These are phyloP conservation scores for Danionella dracula DNA, from an alignment of 2,797 vertebrate species.

Conservation along the genomic window DNA sequence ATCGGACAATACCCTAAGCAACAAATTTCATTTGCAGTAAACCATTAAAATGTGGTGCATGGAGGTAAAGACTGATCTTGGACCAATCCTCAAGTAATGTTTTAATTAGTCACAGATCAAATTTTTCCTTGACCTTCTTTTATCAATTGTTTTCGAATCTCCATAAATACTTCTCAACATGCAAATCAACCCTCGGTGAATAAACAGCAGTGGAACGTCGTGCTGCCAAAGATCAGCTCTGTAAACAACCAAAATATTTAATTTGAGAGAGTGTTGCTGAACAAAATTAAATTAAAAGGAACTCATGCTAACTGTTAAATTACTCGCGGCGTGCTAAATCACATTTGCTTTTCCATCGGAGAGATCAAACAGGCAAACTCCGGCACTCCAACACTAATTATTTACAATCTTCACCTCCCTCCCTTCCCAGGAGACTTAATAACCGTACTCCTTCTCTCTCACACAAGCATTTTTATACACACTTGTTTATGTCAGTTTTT, in stretches of 20 bases:
- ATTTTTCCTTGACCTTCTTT: constrained; percentile 17
- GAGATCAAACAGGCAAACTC: constrained; percentile 71
- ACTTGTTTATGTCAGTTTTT: constrained; percentile 50
- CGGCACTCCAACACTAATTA: constrained; percentile 72
- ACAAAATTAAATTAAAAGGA: constrained; percentile 76
- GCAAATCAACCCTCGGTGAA: constrained; percentile 68
- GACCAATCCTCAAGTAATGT: constrained; percentile 3
- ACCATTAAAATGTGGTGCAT: constrained; percentile 1
- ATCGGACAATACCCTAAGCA: no score
- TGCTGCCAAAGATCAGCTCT: constrained; percentile 64
- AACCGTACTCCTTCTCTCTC: constrained; percentile 65
- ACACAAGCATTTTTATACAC: constrained; percentile 41
- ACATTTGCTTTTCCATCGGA: constrained; percentile 73
- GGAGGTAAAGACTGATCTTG: background rate
- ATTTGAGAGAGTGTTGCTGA: constrained; percentile 69
- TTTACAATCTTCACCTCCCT: constrained; percentile 73
- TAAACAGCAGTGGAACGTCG: constrained; percentile 67
- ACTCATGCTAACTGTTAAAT: constrained; percentile 75
- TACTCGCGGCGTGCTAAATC: constrained; percentile 69
- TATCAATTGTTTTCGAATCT: constrained; percentile 26
- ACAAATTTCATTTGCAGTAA: constrained; percentile 1
- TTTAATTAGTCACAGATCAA: constrained; percentile 19
- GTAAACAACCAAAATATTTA: constrained; percentile 73
- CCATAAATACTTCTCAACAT: constrained; percentile 47
- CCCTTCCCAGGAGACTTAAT: constrained; percentile 71